These are phyloP conservation scores for Nemoura dubitans DNA, from an alignment of 2,888 invertebrate genomes.

Conservation along the genomic window DNA sequence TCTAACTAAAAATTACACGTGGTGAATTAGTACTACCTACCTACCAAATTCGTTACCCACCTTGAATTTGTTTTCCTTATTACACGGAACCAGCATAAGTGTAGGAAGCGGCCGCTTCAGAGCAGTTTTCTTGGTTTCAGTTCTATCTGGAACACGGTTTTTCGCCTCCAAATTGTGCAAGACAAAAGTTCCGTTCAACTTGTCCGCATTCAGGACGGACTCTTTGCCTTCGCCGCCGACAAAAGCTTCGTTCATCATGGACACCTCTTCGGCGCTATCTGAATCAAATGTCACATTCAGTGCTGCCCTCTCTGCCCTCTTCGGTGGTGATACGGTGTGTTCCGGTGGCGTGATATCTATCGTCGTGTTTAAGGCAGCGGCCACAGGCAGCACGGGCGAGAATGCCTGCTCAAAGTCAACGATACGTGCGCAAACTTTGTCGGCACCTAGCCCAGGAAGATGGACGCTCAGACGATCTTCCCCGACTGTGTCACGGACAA, in stretches of 20 bases:
- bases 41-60: too few species aligned
- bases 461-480: background rate
- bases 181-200: conserved; percentile 1
- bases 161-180: background rate
- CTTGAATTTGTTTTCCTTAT: conserved; percentile 28
- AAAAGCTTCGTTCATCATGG: background rate
- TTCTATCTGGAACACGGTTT: background rate
- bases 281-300: background rate
- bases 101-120: background rate
- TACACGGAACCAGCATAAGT: background rate
- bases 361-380: background rate
- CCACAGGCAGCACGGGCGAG: background rate
- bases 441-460: too few species aligned
- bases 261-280: background rate
- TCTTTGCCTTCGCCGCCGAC: background rate
- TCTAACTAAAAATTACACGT: too few species aligned
- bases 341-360: background rate
- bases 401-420: background rate
- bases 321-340: background rate
- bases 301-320: too few species aligned
- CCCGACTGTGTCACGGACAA: background rate
- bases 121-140: background rate
- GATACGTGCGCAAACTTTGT: too few species aligned
- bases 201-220: background rate
- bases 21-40: too few species aligned